Evolutionary conservation across 1,140 invertebrate genomes (phyloP), one percentile per base, ranked within the genome.

Genomic region (Ptiloglossa arizonensis): DNA sequence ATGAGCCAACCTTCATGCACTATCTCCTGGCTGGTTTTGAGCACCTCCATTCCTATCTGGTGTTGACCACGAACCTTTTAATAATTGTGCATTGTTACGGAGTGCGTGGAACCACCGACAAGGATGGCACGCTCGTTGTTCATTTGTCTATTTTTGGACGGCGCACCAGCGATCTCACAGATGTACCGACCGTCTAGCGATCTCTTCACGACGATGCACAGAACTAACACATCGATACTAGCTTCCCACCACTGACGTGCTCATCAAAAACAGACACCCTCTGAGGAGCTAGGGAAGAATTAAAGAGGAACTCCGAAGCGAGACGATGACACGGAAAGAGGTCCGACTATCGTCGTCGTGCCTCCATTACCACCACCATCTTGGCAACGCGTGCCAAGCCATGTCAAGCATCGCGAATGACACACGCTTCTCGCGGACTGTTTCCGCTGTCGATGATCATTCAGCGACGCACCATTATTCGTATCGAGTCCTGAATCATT

Each of bases 1-100:
- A 96, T 97, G 66, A 98, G 94, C 97, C 97, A 98, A 75, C 97
- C 97, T 93, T 97, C 96, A 88, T 96, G 94, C 77, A 96, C 95
- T 74, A 96, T 93, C 88, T 96, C 95, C 72, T 91, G 92, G n/a
- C 89, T 91, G 27, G 88, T 90, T 87, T 89, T 91, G 22, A 91
- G 86, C 63, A 85, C 85, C 67, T 89, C 89, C 89, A 88, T 90
- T 60, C 79, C 79, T 54, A 46, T 64, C 17, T 24, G 54, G 3
- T 15, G 44, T 54, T 41, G 46, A 32, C 3, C 32, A 63, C 48
- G n/a, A 60, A 70, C 44, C 63, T 69, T 75, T 80, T 52, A 80
- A 59, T 67, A 71, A 73, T 68, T 29, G 29, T 29, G 41, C 75
- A 78, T 84, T 69, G 50, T 56, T 62, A 48, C 32, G 17, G 38